Conservation (phyloP, 2,113 vertebrate species). For the Prolemur simus region DNA sequence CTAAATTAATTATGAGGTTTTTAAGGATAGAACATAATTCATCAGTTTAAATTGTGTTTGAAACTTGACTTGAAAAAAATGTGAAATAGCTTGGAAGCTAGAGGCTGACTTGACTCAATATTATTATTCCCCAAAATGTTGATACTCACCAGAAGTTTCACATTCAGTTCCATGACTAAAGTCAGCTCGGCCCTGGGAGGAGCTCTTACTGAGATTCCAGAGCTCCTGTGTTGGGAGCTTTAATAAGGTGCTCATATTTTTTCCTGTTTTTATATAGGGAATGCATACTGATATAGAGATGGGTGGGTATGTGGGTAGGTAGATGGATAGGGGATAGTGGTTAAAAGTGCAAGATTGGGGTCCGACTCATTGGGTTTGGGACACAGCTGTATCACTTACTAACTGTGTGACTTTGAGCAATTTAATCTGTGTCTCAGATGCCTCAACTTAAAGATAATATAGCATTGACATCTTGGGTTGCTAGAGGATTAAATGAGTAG, state of each 20-base stretch:
- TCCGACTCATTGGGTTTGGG: not conserved
- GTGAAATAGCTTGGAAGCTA: slow-evolving; percentile 24
- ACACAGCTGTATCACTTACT: fast-evolving
- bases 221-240: not conserved
- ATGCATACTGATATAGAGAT: not conserved
- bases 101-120: not conserved
- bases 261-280: not conserved
- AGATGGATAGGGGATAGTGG: fast-evolving
- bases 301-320: not conserved
- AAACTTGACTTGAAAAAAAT: not conserved
- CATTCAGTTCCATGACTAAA: not conserved
- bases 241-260: not conserved
- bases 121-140: not conserved
- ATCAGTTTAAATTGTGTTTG: not conserved
- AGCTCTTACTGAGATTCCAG: not conserved
- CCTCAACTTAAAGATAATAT: not conserved
- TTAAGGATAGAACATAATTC: not conserved
- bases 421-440: not conserved
- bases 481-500: not conserved
- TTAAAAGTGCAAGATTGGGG: not conserved
- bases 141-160: not conserved
- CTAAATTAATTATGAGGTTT: slow-evolving; percentile 45
- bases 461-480: not conserved
- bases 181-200: not conserved
- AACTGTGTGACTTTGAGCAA: not conserved